Evolutionary conservation across 2,797 vertebrate genomes (phyloP), one percentile per base, ranked within the genome.

Genomic region (Coregonus ussuriensis): DNA sequence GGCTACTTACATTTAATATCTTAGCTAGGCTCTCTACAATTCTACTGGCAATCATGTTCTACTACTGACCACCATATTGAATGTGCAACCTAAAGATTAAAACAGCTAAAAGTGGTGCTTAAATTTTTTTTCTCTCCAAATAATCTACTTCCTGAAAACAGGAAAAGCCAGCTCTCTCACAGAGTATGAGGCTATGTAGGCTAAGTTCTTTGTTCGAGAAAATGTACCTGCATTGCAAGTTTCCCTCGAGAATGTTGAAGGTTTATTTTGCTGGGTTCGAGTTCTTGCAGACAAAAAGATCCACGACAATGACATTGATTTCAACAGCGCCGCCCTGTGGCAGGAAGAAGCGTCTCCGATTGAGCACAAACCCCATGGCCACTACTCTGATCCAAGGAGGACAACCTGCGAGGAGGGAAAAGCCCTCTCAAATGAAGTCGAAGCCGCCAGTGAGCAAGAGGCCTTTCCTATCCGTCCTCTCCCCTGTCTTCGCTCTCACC

Each of bases 281-380:
- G 52, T 54, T 52, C 52, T 84, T 65, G 73, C 74, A 85, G 82
- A 83, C 71, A 74, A 84, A 80, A 88, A 88, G 85, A 91, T 83
- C 86, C 92, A 91, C 96, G 96, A 96, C 96, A 95, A 91, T 98
- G 97, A 98, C 96, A 97, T 98, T 98, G 96, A 96, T 97, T 95
- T 94, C 93, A 95, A 95, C 92, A 93, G 93, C 96, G 96, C 97
- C 97, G 94, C 94, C 96, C 94, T 85, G 97, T 97, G 97, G 97
- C 5, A 3, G 65, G 21, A 4, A 70, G 29, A 1, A 59, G 7
- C 25, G 77, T 73, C 25, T 21, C 16, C 71, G 79, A 77, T 82
- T 4, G 35, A 37, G 37, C 59, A 67, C 76, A 77, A 74, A 66
- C 33, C 41, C 41, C 41, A 51, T 76, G 18, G 75, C 70, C 73